Evolutionary conservation across 2,113 vertebrate species (phyloP).

Genomic region (Thunnus thynnus): DNA sequence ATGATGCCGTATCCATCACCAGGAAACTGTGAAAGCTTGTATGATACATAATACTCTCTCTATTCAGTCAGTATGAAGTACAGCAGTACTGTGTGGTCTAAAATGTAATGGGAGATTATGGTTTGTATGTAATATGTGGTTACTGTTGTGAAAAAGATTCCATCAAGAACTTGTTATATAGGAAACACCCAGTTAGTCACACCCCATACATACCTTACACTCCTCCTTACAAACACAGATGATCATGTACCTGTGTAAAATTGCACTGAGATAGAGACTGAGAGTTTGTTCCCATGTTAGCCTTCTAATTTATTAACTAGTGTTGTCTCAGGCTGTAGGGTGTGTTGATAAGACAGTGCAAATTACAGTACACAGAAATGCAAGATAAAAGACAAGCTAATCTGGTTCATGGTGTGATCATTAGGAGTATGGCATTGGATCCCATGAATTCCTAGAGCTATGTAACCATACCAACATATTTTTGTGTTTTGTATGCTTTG

Average conservation of each 20-base stretch:
- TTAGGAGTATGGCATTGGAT: constrained; percentile 25
- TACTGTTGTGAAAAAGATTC: constrained; percentile 24
- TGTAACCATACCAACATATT: constrained; percentile 1
- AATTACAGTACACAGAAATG: background rate
- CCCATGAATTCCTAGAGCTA: background rate
- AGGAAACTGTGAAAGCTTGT: background rate
- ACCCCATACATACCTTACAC: constrained; percentile 33
- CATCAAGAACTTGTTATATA: constrained; percentile 53
- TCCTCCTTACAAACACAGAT: constrained; percentile 9
- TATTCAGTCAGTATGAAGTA: background rate
- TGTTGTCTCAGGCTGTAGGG: background rate
- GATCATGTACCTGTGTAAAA: constrained; percentile 2
- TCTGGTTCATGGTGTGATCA: constrained; percentile 22
- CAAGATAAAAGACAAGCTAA: constrained; percentile 23
- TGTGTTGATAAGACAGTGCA: constrained; percentile 19
- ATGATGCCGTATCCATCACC: background rate
- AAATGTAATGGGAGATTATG: background rate
- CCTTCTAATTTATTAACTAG: constrained; percentile 15
- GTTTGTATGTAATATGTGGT: constrained; percentile 10
- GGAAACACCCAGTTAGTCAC: constrained; percentile 64
- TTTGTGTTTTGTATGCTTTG: background rate
- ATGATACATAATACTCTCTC: background rate
- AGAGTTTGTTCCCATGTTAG: background rate
- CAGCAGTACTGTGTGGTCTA: background rate
- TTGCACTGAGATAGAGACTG: background rate